phyloP scores from a whole-genome alignment of 2,888 invertebrate species.

The Calliphora vomitoria region DNA sequence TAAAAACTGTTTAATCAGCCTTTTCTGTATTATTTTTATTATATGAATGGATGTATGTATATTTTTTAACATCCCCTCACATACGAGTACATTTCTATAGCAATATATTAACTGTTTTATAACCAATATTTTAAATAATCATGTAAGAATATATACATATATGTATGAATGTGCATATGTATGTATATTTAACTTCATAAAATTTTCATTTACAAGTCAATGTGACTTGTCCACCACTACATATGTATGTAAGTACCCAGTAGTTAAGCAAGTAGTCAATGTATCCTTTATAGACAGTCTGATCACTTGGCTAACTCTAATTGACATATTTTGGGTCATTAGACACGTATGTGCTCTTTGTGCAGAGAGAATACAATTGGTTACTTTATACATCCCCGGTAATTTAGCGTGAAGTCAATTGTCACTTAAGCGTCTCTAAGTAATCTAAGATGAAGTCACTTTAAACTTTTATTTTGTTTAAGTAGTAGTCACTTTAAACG shows the following conservation, averaged over 20 bases:
- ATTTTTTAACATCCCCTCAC: neutral
- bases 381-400: no score
- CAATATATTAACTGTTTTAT: neutral
- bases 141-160: neutral
- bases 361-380: no score
- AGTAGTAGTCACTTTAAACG: no score
- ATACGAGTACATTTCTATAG: neutral
- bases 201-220: slow-evolving; percentile 30
- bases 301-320: no score
- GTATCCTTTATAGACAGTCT: no score
- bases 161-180: neutral
- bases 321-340: no score
- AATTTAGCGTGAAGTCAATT: no score
- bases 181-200: slow-evolving; percentile 14
- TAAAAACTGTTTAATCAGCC: slow-evolving; percentile 65
- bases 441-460: no score
- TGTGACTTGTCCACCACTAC: slow-evolving; percentile 14
- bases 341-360: no score
- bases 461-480: no score
- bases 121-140: neutral
- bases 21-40: slow-evolving; percentile 41
- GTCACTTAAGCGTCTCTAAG: no score
- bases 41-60: neutral
- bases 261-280: no score
- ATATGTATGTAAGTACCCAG: neutral